Percentiles rank a stretch among this genome's conserved stretches.
Conservation (phyloP, 2,113 vertebrate species). For the Propithecus coquereli region DNA sequence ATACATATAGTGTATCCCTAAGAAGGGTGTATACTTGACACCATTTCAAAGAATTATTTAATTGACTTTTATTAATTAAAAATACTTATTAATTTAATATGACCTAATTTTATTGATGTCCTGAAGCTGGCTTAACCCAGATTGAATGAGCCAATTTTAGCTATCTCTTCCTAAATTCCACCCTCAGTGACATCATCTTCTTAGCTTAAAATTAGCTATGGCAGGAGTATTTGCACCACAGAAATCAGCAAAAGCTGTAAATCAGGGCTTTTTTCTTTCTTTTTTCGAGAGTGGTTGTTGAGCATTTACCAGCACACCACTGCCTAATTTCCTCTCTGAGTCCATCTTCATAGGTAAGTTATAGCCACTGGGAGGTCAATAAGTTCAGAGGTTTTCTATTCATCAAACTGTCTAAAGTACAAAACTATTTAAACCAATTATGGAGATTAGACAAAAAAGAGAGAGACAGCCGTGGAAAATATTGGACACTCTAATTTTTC, state of each 20-base stretch:
- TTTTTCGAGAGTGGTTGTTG: neutral
- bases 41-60: neutral
- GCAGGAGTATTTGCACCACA: neutral
- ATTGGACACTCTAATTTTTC: neutral
- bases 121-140: neutral
- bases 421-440: conserved; percentile 22
- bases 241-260: neutral
- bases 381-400: conserved; percentile 8
- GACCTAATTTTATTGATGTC: neutral
- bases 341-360: neutral
- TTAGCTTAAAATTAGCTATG: neutral
- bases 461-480: neutral
- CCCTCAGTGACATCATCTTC: neutral
- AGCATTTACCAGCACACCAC: neutral
- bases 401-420: neutral
- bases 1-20: neutral
- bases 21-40: neutral
- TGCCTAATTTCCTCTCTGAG: neutral
- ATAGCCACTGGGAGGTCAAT: neutral
- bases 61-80: neutral
- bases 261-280: neutral
- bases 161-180: neutral
- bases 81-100: neutral
- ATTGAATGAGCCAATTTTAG: neutral
- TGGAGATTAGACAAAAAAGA: conserved; percentile 2